These are phyloP conservation scores for Passer montanus DNA, from an alignment of 2,113 vertebrate species.

Conservation along the genomic window DNA sequence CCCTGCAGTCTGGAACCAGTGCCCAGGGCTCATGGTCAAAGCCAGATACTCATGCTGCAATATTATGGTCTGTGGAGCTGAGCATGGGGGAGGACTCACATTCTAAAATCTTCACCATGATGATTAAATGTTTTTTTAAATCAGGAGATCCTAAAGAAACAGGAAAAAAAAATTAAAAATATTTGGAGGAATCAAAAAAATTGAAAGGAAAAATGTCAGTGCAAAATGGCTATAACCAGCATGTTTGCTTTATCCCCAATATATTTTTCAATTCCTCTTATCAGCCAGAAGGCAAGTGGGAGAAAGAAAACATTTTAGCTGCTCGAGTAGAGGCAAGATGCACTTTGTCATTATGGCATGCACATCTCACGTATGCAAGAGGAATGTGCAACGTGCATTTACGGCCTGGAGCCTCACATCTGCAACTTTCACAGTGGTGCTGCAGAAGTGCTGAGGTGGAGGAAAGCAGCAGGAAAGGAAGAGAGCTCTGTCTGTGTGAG, in stretches of 20 bases:
- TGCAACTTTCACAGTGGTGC: not conserved
- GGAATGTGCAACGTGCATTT: not conserved
- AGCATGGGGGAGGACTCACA: not conserved
- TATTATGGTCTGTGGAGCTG: not conserved
- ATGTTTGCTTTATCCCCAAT: not conserved
- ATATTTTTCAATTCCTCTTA: not conserved
- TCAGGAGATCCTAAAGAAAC: not conserved
- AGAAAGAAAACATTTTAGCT: not conserved
- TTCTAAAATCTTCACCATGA: not conserved
- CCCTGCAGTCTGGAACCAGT: not conserved
- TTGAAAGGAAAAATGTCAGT: not conserved
- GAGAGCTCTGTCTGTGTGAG: not conserved
- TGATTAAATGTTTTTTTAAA: not conserved
- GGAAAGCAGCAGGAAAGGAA: not conserved
- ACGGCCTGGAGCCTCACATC: not conserved
- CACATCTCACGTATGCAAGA: not conserved
- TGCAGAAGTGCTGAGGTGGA: not conserved
- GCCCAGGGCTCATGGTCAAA: not conserved
- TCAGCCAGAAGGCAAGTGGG: not conserved
- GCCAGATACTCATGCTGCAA: not conserved
- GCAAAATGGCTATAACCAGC: not conserved
- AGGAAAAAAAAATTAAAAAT: not conserved
- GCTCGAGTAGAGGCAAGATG: not conserved
- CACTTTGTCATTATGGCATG: not conserved
- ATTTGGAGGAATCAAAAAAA: not conserved